Conservation (phyloP, 2,888 invertebrate genomes). For the Brassicogethes aeneus region DNA sequence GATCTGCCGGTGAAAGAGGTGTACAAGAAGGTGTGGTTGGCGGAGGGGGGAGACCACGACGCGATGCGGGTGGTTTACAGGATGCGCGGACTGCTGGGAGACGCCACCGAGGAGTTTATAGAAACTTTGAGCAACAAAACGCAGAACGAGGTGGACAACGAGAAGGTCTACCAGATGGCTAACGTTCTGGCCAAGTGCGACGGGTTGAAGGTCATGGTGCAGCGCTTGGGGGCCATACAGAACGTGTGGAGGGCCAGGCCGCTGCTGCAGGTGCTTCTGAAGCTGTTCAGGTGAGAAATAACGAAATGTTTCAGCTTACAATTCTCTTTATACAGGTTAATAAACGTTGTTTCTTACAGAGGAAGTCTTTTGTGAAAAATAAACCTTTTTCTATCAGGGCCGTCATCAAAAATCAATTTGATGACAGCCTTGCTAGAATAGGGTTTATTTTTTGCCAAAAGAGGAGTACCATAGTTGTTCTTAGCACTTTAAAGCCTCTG, state of each 20-base stretch:
- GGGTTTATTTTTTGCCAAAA: too few species aligned
- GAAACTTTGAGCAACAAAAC: conserved; percentile 84
- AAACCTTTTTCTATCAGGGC: too few species aligned
- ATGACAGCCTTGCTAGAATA: too few species aligned
- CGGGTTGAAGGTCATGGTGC: conserved; percentile 70
- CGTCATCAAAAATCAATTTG: too few species aligned
- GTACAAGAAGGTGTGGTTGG: conserved; percentile 80
- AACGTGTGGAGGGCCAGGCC: conserved; percentile 83
- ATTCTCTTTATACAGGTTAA: too few species aligned
- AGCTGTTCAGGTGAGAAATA: conserved; percentile 83
- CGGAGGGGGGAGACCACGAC: conserved; percentile 84
- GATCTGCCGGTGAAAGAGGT: conserved; percentile 94
- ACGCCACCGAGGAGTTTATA: conserved; percentile 98
- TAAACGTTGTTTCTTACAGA: too few species aligned
- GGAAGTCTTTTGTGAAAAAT: too few species aligned
- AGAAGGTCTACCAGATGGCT: conserved; percentile 87
- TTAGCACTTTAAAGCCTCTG: too few species aligned
- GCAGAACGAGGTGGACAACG: conserved; percentile 83
- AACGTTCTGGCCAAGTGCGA: conserved; percentile 75
- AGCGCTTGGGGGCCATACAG: conserved; percentile 75
- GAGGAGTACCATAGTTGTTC: too few species aligned
- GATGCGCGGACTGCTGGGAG: conserved; percentile 94
- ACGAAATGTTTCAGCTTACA: too few species aligned
- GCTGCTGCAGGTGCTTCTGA: conserved; percentile 79
- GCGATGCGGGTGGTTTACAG: conserved; percentile 97